These are phyloP conservation scores for Rhabdornis inornatus DNA, from an alignment of 2,113 vertebrate species.

Conservation along the genomic window DNA sequence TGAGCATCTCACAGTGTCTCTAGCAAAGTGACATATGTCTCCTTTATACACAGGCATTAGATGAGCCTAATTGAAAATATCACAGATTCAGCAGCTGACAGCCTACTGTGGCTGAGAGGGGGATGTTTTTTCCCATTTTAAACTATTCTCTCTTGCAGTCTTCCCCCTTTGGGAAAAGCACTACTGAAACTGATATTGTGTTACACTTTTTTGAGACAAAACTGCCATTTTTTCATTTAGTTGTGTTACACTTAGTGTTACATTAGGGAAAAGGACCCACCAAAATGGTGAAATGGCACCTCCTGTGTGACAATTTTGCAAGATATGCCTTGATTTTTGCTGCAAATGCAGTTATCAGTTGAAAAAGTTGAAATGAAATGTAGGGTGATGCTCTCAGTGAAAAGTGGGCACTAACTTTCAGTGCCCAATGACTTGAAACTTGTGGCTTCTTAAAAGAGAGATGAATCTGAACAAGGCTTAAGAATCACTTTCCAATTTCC, in stretches of 20 bases:
- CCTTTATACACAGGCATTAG: constrained; percentile 6
- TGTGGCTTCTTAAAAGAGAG: background rate
- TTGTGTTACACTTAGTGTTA: background rate
- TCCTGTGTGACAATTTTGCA: background rate
- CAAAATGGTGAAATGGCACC: background rate
- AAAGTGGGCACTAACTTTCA: background rate
- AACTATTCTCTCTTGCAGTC: background rate
- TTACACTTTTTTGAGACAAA: constrained; percentile 3
- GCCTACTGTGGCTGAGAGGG: background rate
- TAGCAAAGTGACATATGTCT: constrained; percentile 23
- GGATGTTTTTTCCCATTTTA: background rate
- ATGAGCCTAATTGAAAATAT: constrained; percentile 50
- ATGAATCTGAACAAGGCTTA: background rate
- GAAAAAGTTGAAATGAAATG: background rate
- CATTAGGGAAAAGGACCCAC: background rate
- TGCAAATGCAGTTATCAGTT: background rate
- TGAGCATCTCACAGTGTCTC: background rate
- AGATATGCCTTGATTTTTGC: background rate
- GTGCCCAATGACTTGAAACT: background rate
- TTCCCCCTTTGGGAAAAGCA: background rate
- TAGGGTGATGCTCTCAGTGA: background rate
- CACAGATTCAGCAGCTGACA: constrained; percentile 39
- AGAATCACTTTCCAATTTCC: background rate
- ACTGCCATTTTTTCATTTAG: background rate
- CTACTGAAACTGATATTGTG: background rate